These are phyloP conservation scores for Nasonia longicornis DNA, from an alignment of 1,140 invertebrate species.

Conservation along the genomic window DNA sequence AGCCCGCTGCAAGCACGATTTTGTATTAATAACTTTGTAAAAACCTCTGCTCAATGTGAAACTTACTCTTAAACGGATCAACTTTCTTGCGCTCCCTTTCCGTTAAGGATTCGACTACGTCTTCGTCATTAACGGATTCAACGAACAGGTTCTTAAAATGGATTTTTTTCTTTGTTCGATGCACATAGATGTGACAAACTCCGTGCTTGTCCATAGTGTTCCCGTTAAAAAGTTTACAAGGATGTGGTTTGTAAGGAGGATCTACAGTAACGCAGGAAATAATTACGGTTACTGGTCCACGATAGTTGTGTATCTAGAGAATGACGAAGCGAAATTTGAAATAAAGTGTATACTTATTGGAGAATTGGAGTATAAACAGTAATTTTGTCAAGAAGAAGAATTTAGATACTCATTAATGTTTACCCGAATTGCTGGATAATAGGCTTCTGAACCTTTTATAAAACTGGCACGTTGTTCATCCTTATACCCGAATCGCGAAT, in stretches of 20 bases:
- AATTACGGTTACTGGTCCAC: conserved; percentile 87
- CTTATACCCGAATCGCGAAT: not conserved
- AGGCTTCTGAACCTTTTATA: not conserved
- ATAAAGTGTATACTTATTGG: no score
- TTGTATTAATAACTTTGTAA: no score
- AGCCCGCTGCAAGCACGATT: conserved; percentile 68
- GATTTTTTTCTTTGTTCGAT: conserved; percentile 80
- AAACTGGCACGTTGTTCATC: not conserved
- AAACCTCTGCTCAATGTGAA: not conserved
- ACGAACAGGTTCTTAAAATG: conserved; percentile 94
- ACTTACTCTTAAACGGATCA: conserved; percentile 92
- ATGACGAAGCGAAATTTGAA: not conserved
- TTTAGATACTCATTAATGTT: not conserved
- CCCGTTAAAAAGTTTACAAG: conserved; percentile 91
- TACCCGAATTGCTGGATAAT: not conserved
- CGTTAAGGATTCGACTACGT: conserved; percentile 87
- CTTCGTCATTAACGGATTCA: conserved; percentile 95
- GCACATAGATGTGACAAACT: conserved; percentile 88
- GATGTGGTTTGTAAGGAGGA: conserved; percentile 87
- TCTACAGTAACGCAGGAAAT: conserved; percentile 97
- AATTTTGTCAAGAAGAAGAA: not conserved
- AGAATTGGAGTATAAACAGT: no score
- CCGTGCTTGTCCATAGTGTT: conserved; percentile 92
- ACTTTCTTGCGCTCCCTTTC: conserved; percentile 87
- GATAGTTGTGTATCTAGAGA: conserved; percentile 67